A percentile compares a stretch with the other conserved stretches of the same genome.
These are phyloP conservation scores for Drosophila suboccidentalis DNA, from an alignment of 2,888 invertebrate genomes.

Conservation along the genomic window DNA sequence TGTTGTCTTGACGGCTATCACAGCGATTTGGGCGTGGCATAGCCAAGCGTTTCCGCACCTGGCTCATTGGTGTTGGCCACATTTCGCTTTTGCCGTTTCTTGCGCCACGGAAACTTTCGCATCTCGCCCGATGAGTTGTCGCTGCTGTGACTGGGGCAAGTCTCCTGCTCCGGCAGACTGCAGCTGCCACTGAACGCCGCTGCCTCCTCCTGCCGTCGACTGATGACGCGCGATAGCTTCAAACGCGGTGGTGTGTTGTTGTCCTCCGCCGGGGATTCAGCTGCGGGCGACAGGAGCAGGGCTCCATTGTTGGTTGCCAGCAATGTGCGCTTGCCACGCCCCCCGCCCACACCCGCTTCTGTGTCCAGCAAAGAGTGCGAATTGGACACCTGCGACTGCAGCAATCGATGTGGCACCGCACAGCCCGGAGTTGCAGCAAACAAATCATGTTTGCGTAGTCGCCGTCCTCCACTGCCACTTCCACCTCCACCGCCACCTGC, in stretches of 20 bases:
- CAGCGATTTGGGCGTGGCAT: constrained; percentile 73
- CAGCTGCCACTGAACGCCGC: constrained; percentile 59
- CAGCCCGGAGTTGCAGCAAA: constrained; percentile 53
- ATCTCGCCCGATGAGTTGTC: constrained; percentile 10
- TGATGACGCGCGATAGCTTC: constrained; percentile 81
- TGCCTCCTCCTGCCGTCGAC: constrained; percentile 65
- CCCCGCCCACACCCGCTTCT: constrained; percentile 56
- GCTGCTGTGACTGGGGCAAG: constrained; percentile 23
- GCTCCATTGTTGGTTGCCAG: constrained; percentile 70
- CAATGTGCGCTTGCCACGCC: constrained; percentile 72
- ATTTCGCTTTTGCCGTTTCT: constrained; percentile 64
- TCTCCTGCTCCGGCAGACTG: constrained; percentile 65
- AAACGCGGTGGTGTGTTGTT: constrained; percentile 58
- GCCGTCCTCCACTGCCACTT: constrained; percentile 28
- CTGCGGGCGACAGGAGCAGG: constrained; percentile 49
- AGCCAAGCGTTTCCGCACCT: constrained; percentile 31
- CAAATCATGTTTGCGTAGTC: constrained; percentile 77
- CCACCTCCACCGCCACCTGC: constrained; percentile 30
- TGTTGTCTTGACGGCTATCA: constrained; percentile 45
- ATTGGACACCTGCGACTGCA: constrained; percentile 82
- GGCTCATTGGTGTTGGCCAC: constrained; percentile 34
- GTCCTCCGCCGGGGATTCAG: constrained; percentile 17
- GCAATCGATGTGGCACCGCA: constrained; percentile 69
- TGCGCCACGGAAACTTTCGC: constrained; percentile 71
- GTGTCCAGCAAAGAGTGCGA: constrained; percentile 71